Evolutionary conservation across 2,797 vertebrate species (phyloP).

Genomic region (Enteromius radiatus): DNA sequence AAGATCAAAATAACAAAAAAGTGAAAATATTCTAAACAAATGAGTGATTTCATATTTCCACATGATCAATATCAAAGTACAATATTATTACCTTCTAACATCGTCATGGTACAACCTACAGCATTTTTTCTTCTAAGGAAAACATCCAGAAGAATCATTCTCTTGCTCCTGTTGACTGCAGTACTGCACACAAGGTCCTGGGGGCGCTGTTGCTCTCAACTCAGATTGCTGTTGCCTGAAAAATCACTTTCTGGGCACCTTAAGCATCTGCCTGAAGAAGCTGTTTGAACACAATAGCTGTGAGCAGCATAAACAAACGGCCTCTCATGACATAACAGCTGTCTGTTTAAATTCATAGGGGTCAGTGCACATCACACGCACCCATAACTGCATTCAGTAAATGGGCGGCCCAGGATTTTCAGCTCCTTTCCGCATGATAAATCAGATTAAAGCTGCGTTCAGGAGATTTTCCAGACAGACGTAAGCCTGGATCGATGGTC

Average conservation of each 20-base stretch:
- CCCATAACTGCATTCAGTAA: constrained; percentile 26
- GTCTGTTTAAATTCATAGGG: constrained; percentile 51
- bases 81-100: neutral
- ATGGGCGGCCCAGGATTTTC: constrained; percentile 36
- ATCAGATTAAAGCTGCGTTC: constrained; percentile 52
- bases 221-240: constrained; percentile 30
- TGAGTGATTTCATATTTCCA: neutral
- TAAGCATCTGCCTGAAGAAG: constrained; percentile 50
- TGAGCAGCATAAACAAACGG: constrained; percentile 47
- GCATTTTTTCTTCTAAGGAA: neutral
- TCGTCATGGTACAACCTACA: neutral
- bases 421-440: constrained; percentile 43
- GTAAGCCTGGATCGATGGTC: constrained; percentile 43
- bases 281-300: constrained; percentile 53
- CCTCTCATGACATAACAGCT: constrained; percentile 52
- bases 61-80: neutral
- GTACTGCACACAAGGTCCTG: constrained; percentile 69
- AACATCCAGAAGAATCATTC: neutral
- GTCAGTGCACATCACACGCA: constrained; percentile 42
- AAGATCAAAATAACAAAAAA: neutral
- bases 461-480: constrained; percentile 52
- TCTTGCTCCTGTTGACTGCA: constrained; percentile 33
- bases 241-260: constrained; percentile 37
- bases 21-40: neutral
- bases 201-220: constrained; percentile 78